phyloP scores from a whole-genome alignment of 2,888 invertebrate genomes.

The Plemyria rubiginata region DNA sequence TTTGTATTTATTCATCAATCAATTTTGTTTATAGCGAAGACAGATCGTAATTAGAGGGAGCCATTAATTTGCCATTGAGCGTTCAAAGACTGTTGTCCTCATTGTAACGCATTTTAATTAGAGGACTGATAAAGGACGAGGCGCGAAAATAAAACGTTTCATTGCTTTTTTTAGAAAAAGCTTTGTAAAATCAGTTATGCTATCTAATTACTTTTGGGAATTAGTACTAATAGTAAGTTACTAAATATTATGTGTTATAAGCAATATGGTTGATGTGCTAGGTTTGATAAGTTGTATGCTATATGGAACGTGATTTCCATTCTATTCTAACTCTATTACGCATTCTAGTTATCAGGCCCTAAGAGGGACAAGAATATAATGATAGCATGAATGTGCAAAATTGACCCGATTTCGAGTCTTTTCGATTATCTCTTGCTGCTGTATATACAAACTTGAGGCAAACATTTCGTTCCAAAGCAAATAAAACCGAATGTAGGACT shows the following conservation, averaged over 20 bases:
- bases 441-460: constrained; percentile 5
- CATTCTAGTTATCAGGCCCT: no score
- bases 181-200: no score
- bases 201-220: background rate
- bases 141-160: constrained; percentile 13
- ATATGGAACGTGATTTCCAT: no score
- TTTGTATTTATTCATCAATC: background rate
- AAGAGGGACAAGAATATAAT: no score
- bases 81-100: constrained; percentile 17
- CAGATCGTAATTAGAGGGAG: constrained; percentile 13
- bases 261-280: no score
- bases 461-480: constrained; percentile 13
- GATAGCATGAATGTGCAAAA: no score
- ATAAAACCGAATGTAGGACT: constrained; percentile 11
- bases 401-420: no score
- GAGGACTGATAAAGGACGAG: constrained; percentile 14
- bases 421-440: no score
- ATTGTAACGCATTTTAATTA: constrained; percentile 18
- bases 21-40: constrained; percentile 5
- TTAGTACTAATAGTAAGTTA: background rate
- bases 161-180: no score
- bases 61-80: constrained; percentile 19
- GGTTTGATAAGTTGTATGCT: no score
- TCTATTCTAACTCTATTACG: no score
- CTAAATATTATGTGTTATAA: background rate